Evolutionary conservation across 2,113 vertebrate genomes (phyloP), one percentile per base, ranked within the genome.

Genomic region (Amphiprion percula): DNA sequence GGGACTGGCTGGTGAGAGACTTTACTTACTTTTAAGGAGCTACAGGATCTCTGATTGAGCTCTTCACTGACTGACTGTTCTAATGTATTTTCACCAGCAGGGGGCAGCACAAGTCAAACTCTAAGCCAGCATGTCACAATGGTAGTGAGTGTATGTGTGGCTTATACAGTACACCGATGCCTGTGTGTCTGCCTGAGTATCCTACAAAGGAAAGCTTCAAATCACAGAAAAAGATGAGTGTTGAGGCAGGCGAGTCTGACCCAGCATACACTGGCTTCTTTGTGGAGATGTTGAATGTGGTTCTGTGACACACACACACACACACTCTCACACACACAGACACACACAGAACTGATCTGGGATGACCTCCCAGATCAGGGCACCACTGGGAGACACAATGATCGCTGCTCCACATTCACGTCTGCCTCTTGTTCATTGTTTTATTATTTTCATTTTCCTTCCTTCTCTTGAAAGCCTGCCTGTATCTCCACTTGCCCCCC

Each of bases 71-170:
- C 12, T 23, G 60, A 4, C 5, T 65, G 86, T 52, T 68, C 10
- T 73, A 74, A 39, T 21, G 0, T 0, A 5, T 16, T 10, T 46
- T 54, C 0, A 68, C 89, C 94, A 94, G 86, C 80, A 91, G 93
- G 85, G 91, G 90, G 91, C 2, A 88, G 89, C 88, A 91, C 37
- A 92, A 78, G 68, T 69, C 79, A 87, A 70, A 75, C 65, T 49
- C 53, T 17, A 2, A 47, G 30, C 24, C 24, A 16, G 23, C 7
- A 10, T 75, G 61, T 62, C 44, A 52, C 0, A 26, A 10, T 14
- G 28, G 33, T 0, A 16, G 3, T 26, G 68, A 26, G 47, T 58
- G 21, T 8, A 12, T 62, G 44, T 61, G 26, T 9, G 30, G 30
- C 30, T 33, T 37, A 8, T 37, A 37, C 33, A 37, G 33, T 37